Evolutionary conservation across 2,888 invertebrate species (phyloP).

Genomic region (Zaprionus lineosus): DNA sequence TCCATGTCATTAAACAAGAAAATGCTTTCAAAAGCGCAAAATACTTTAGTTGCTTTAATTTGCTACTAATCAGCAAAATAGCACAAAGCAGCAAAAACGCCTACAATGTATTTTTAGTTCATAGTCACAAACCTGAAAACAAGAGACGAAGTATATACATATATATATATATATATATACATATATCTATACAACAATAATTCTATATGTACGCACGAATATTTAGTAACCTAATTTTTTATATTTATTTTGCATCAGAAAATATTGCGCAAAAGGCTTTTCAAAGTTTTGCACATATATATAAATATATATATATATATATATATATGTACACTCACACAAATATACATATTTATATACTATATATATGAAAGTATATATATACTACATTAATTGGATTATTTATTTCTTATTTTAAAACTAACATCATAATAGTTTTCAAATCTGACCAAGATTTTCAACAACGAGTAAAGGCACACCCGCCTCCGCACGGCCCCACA

Average conservation of each 20-base stretch:
- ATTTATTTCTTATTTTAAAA: too few relatives aligned
- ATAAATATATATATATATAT: background rate
- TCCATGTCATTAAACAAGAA: slow-evolving; percentile 39
- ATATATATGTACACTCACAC: background rate
- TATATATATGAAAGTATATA: too few relatives aligned
- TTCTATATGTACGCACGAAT: background rate
- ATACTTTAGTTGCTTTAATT: slow-evolving; percentile 29
- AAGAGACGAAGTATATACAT: slow-evolving; percentile 34
- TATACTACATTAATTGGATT: too few relatives aligned
- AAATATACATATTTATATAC: background rate
- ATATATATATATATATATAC: slow-evolving; percentile 2
- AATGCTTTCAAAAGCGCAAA: slow-evolving; percentile 51
- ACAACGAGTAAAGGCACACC: background rate
- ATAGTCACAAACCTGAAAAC: slow-evolving; percentile 28
- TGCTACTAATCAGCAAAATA: slow-evolving; percentile 59
- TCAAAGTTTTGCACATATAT: too few relatives aligned
- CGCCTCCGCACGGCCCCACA: background rate
- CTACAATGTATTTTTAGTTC: slow-evolving; percentile 71
- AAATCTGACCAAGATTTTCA: slow-evolving; percentile 3
- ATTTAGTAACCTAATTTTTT: too few relatives aligned
- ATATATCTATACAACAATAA: background rate
- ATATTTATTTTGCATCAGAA: too few relatives aligned
- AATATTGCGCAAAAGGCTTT: slow-evolving; percentile 45
- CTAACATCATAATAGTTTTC: too few relatives aligned
- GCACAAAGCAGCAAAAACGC: slow-evolving; percentile 43